These are phyloP conservation scores for Callimorpha dominula DNA, from an alignment of 2,888 invertebrate species.

Conservation along the genomic window DNA sequence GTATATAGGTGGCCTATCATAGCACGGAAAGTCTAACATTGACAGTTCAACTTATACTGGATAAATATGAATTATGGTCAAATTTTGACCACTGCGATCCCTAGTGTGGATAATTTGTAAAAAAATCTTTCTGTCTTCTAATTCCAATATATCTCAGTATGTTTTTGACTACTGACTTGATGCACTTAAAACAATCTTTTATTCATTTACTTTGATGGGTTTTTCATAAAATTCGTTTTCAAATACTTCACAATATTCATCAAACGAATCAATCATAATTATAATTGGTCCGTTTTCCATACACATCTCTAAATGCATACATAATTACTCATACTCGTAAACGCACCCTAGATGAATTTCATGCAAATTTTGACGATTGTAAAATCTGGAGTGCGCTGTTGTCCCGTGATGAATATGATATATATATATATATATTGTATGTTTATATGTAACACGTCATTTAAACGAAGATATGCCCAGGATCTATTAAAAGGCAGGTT, in stretches of 20 bases:
- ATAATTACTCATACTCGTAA: conserved; percentile 59
- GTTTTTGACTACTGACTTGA: too few species aligned
- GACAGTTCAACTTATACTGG: too few species aligned
- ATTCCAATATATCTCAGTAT: too few species aligned
- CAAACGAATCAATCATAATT: conserved; percentile 35
- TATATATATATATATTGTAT: conserved; percentile 27
- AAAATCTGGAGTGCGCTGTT: conserved; percentile 57
- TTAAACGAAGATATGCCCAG: not conserved
- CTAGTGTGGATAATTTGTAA: too few species aligned
- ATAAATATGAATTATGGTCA: too few species aligned
- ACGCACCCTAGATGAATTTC: conserved; percentile 61
- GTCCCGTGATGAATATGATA: conserved; percentile 47
- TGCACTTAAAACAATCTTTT: too few species aligned
- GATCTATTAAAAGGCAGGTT: not conserved
- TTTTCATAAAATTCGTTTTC: not conserved
- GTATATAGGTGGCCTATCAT: too few species aligned
- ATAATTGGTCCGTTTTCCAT: conserved; percentile 36
- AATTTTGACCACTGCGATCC: too few species aligned
- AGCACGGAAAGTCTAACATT: too few species aligned
- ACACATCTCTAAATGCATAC: conserved; percentile 45
- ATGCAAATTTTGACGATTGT: conserved; percentile 65
- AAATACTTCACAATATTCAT: not conserved
- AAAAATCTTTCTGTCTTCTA: too few species aligned
- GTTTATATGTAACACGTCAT: conserved; percentile 11
- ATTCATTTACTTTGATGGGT: too few species aligned